Conservation (phyloP, 2,113 vertebrate genomes). For the Sylvietta virens region DNA sequence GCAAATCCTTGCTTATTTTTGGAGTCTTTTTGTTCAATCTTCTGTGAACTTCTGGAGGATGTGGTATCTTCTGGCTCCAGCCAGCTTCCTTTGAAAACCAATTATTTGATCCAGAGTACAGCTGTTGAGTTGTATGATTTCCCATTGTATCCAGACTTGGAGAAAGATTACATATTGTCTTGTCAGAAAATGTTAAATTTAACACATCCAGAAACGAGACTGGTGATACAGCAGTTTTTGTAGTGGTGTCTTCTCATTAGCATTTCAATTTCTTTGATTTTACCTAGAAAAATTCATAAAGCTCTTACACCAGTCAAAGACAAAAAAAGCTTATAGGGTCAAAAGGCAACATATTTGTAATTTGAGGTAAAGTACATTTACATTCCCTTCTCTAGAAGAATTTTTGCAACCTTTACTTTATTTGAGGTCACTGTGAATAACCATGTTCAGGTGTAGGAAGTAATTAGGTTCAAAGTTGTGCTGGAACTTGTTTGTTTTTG, state of each 20-base stretch:
- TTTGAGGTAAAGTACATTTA: rapidly evolving
- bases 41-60: not conserved
- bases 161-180: not conserved
- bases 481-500: not conserved
- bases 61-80: not conserved
- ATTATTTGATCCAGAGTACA: not conserved
- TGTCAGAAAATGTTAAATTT: not conserved
- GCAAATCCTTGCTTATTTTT: not conserved
- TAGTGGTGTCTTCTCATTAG: not conserved
- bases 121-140: not conserved
- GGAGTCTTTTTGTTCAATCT: not conserved
- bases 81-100: not conserved
- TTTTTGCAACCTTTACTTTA: not conserved
- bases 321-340: not conserved
- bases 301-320: not conserved
- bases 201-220: not conserved
- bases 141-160: not conserved
- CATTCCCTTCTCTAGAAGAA: not conserved
- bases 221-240: not conserved
- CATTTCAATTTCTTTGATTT: not conserved
- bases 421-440: not conserved
- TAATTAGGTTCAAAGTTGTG: not conserved
- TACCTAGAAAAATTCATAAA: not conserved
- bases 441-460: not conserved
- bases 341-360: not conserved